Evolutionary conservation across 2,888 invertebrate genomes (phyloP), one percentile per base, ranked within the genome.

Genomic region (Lasioglossum oenotherae): DNA sequence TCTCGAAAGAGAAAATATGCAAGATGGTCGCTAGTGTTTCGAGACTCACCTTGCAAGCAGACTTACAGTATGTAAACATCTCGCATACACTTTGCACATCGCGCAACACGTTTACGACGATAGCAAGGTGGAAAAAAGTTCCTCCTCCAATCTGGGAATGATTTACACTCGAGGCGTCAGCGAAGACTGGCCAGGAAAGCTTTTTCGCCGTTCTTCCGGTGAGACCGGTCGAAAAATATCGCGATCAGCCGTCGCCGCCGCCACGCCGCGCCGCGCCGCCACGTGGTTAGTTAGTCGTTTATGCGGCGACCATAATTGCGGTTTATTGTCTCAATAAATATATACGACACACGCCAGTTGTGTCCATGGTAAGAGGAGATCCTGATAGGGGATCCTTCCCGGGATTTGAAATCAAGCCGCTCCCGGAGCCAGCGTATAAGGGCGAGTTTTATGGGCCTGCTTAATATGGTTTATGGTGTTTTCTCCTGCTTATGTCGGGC

Each of bases 281-380:
- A 82, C 83, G 88, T 87, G 92, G 93, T 92, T 94, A 94, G 94
- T 94, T 94, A 93, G 93, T 88, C 89, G 87, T 88, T 91, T 92
- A 92, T 92, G 91, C 90, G 90, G 89, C 89, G 88, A 90, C 81
- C 92, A 92, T 94, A 94, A 94, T 94, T 94, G 93, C 94, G 92
- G 92, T 94, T 94, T 94, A 94, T 94, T 93, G 94, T 94, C 93
- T 89, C 93, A 92, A 94, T 94, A 94, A 94, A 94, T 93, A 93
- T 93, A 93, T 92, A 93, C 89, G 92, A 93, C 91, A 93, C 90
- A 89, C 85, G 83, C 60, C 80, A 86, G 82, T 82, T 74, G 80
- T 10, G 76, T 85, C 85, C 88, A 84, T 83, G 85, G 75, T 76
- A 77, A 78, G 75, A 78, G 49, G 69, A 14, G 64, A 27, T 4